Evolutionary conservation across 2,888 invertebrate species (phyloP).

Genomic region (Branchellion lobata): DNA sequence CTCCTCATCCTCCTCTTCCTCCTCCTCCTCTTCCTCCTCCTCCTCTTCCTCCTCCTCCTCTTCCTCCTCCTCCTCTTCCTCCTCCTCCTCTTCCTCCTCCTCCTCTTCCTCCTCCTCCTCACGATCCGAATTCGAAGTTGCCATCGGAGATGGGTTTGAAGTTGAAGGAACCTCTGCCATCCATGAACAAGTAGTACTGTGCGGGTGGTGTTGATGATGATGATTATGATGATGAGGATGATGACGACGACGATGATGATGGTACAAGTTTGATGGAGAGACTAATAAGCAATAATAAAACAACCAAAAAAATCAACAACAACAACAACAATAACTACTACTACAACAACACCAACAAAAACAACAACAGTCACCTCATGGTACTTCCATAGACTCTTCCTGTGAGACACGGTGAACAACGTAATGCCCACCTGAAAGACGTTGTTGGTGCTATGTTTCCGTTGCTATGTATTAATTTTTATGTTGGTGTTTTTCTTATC

Average conservation of each 20-base stretch:
- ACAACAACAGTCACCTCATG: conserved; percentile 73
- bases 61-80: neutral
- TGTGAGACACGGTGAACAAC: conserved; percentile 93
- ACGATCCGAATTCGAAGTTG: conserved; percentile 90
- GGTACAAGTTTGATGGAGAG: no score
- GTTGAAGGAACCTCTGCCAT: conserved; percentile 85
- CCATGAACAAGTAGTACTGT: conserved; percentile 87
- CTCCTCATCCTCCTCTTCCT: no score
- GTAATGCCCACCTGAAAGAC: conserved; percentile 72
- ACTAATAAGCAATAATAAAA: no score
- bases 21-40: neutral
- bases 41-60: neutral
- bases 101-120: neutral
- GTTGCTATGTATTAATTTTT: no score
- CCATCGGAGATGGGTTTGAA: conserved; percentile 82
- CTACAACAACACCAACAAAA: no score
- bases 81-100: neutral
- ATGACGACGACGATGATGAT: conserved; percentile 6
- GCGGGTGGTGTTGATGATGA: conserved; percentile 53
- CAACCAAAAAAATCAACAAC: no score
- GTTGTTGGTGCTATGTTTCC: no score
- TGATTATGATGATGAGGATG: neutral
- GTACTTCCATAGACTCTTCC: conserved; percentile 94
- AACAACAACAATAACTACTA: no score
- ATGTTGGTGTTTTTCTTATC: no score